Evolutionary conservation across 1,140 invertebrate genomes (phyloP), one percentile per base, ranked within the genome.

Genomic region (Augochlora pura): DNA sequence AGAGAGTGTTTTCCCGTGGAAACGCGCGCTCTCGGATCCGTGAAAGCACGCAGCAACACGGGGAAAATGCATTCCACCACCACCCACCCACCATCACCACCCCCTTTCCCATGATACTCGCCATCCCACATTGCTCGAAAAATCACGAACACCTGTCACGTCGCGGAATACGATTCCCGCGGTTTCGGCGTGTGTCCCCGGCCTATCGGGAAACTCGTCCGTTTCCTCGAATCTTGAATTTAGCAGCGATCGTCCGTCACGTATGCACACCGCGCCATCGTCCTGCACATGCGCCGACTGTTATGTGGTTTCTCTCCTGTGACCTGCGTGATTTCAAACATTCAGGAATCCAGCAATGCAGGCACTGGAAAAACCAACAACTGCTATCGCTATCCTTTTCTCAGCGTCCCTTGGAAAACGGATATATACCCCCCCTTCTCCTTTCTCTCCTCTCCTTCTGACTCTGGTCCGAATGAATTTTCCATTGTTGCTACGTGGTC

Each of bases 91-190:
- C 32, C 32, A 1, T 4, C 4, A 32, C 32, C 32, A 1, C 1
- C 32, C 3, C 42, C 3, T 46, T 12, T 14, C 42, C 42, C 21
- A 2, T 16, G 4, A 10, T 16, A 1, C 16, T 21, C 6, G 3
- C 59, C 25, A 10, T 23, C 25, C 25, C 25, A 23, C 25, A 10
- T 0, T 21, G 4, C 49, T 52, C 49, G 3, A 18, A 52, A 27
- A 57, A 66, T 75, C 38, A n/a, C 32, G 32, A 39, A 75, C n/a
- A 2, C 72, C 16, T 6, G 14, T 77, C 75, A 67, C 64, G 32
- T 76, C 38, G 64, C 57, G 16, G 23, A 46, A 32, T 46, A 66
- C 39, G 25, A 16, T 64, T 71, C 46, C 12, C 14, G n/a, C 10
- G 6, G 6, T 27, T 9, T 21, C 57, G 32, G 32, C n/a, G n/a